phyloP scores from a whole-genome alignment of 2,113 vertebrate species.

The Corythaeola cristata region DNA sequence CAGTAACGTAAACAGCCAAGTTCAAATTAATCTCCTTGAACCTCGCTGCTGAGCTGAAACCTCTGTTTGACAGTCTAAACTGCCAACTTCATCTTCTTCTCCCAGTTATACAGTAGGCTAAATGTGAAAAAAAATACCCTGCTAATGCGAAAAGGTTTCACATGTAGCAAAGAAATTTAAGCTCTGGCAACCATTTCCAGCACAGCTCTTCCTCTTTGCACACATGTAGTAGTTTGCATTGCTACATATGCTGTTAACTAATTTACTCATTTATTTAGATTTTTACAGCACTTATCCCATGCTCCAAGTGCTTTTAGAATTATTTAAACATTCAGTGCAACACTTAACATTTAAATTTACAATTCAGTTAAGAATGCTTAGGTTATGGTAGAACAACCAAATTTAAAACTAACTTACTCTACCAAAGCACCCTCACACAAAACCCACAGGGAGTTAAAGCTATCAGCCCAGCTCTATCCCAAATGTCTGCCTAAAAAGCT shows the following conservation, averaged over 20 bases:
- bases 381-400: slow-evolving; percentile 59
- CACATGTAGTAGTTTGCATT: slow-evolving; percentile 56
- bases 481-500: not conserved
- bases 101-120: slow-evolving; percentile 38
- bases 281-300: slow-evolving; percentile 62
- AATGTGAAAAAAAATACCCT: not conserved
- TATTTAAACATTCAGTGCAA: slow-evolving; percentile 62
- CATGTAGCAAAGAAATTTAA: slow-evolving; percentile 37
- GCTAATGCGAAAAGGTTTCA: slow-evolving; percentile 1
- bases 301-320: slow-evolving; percentile 65
- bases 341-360: slow-evolving; percentile 67
- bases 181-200: slow-evolving; percentile 12
- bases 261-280: slow-evolving; percentile 67
- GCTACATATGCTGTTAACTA: slow-evolving; percentile 59
- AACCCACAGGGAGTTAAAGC: slow-evolving; percentile 41
- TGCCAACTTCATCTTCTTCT: slow-evolving; percentile 44
- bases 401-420: slow-evolving; percentile 56
- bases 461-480: not conserved
- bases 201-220: slow-evolving; percentile 35
- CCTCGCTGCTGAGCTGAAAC: slow-evolving; percentile 21
- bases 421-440: slow-evolving; percentile 32
- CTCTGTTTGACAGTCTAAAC: slow-evolving; percentile 45
- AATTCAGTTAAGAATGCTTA: slow-evolving; percentile 65
- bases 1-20: slow-evolving; percentile 21
- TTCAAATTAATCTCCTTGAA: slow-evolving; percentile 51